Evolutionary conservation across 2,113 vertebrate species (phyloP).

Genomic region (Tor tambroides): DNA sequence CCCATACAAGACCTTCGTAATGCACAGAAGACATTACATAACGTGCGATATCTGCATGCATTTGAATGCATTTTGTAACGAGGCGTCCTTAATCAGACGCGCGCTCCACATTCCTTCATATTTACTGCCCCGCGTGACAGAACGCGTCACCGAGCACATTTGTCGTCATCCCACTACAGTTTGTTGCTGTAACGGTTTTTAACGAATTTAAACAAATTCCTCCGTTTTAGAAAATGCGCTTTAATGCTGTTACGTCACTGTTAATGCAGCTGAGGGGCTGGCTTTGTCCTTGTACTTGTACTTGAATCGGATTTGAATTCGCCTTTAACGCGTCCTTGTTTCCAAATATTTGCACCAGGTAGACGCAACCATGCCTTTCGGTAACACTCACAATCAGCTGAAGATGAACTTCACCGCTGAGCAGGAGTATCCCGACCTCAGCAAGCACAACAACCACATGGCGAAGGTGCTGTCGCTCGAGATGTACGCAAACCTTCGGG

Average conservation of each 20-base stretch:
- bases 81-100: neutral
- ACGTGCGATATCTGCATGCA: neutral
- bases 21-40: neutral
- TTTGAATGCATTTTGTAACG: neutral
- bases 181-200: neutral
- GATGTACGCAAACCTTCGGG: constrained; percentile 84
- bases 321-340: constrained; percentile 15
- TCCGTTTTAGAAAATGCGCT: constrained; percentile 19
- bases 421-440: constrained; percentile 91
- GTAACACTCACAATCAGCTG: constrained; percentile 89
- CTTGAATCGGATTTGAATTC: constrained; percentile 1
- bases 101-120: constrained; percentile 42
- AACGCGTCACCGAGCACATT: neutral
- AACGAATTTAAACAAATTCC: constrained; percentile 8
- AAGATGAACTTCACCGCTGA: constrained; percentile 83
- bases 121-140: neutral
- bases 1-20: neutral
- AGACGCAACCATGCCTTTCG: constrained; percentile 88
- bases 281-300: constrained; percentile 7
- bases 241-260: constrained; percentile 54
- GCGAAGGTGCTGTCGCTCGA: constrained; percentile 88
- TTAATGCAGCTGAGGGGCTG: constrained; percentile 45
- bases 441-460: constrained; percentile 95
- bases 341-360: constrained; percentile 52
- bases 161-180: neutral